Evolutionary conservation across 2,888 invertebrate genomes (phyloP).

Genomic region (Phortica okadai): DNA sequence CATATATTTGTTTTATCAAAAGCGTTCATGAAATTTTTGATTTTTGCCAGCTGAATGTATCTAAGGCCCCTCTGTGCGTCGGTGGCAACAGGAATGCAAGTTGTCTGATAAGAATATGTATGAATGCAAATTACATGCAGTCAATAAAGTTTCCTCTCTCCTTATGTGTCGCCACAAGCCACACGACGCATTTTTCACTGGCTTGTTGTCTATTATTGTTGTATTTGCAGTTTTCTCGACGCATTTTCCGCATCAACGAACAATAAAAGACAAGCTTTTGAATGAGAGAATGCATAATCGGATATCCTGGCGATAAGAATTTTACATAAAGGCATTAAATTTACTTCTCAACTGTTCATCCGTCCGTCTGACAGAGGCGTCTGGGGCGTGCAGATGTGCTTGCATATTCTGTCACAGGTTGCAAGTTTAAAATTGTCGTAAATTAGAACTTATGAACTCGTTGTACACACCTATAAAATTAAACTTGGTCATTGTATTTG

Average conservation of each 20-base stretch:
- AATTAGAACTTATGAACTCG: neutral
- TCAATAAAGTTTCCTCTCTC: constrained; percentile 3
- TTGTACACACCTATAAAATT: neutral
- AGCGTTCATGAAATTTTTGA: too few relatives aligned
- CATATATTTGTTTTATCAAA: too few relatives aligned
- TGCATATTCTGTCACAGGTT: too few relatives aligned
- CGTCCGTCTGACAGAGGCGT: too few relatives aligned
- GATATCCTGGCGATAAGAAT: constrained; percentile 3
- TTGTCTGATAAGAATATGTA: constrained; percentile 13
- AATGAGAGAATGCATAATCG: neutral
- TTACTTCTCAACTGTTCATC: too few relatives aligned
- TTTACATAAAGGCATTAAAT: neutral
- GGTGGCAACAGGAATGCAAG: neutral
- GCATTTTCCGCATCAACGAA: constrained; percentile 18
- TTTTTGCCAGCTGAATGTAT: too few relatives aligned
- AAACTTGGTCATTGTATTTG: neutral
- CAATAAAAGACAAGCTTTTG: neutral
- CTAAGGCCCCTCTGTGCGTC: too few relatives aligned
- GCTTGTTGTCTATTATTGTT: neutral
- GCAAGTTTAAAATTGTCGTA: neutral
- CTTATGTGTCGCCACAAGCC: neutral
- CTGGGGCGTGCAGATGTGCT: too few relatives aligned
- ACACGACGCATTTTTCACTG: neutral
- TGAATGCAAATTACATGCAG: constrained; percentile 22
- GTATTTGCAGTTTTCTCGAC: constrained; percentile 8